Conservation (phyloP, 2,797 vertebrate genomes). For the Sebastes vulpes region DNA sequence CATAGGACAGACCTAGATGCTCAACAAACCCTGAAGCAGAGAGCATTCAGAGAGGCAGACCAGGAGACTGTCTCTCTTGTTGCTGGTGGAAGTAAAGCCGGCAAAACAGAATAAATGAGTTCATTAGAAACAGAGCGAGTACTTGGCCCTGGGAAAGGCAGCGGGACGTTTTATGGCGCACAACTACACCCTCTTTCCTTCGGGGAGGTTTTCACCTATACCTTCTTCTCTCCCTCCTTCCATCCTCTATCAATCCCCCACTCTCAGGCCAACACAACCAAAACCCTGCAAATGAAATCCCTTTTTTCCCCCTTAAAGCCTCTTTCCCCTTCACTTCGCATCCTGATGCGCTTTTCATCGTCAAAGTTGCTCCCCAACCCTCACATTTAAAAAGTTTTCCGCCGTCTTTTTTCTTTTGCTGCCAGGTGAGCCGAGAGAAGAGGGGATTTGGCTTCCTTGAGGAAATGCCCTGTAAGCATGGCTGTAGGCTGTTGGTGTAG, state of each 20-base stretch:
- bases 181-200: conserved; percentile 33
- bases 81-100: conserved; percentile 66
- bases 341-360: conserved; percentile 75
- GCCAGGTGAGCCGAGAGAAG: conserved; percentile 72
- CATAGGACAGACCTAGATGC: conserved; percentile 66
- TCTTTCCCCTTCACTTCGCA: conserved; percentile 75
- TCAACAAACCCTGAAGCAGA: conserved; percentile 69
- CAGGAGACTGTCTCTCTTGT: conserved; percentile 48
- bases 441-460: conserved; percentile 72
- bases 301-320: conserved; percentile 51
- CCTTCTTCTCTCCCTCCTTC: conserved; percentile 27
- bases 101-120: conserved; percentile 78
- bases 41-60: conserved; percentile 40
- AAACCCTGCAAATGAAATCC: conserved; percentile 65
- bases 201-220: neutral
- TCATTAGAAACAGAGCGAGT: conserved; percentile 69
- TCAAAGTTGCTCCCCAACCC: conserved; percentile 72
- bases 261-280: conserved; percentile 54
- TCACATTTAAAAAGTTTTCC: conserved; percentile 72
- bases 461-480: conserved; percentile 78
- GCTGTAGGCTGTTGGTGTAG: conserved; percentile 75
- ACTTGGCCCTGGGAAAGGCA: conserved; percentile 69
- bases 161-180: conserved; percentile 63
- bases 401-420: conserved; percentile 43
- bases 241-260: conserved; percentile 55